Evolutionary conservation across 2,888 invertebrate genomes (phyloP).

Genomic region (Rhingia rostrata): DNA sequence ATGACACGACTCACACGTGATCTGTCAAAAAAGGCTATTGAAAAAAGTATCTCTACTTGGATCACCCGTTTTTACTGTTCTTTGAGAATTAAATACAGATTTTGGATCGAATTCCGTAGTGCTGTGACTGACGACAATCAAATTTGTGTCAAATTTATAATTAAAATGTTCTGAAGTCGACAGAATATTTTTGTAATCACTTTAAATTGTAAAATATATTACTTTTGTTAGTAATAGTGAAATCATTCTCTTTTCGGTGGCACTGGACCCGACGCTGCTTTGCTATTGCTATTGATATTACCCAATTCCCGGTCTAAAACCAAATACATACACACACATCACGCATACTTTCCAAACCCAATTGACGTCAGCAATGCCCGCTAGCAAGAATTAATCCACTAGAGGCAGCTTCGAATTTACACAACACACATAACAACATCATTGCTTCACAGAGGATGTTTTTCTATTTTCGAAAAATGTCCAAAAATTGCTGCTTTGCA

Average conservation of each 20-base stretch:
- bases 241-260: conserved; percentile 28
- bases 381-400: conserved; percentile 76
- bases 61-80: no score
- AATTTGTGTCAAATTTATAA: no score
- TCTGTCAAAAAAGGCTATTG: no score
- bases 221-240: no score
- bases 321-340: conserved; percentile 33
- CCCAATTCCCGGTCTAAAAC: conserved; percentile 27
- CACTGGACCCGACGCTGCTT: conserved; percentile 33
- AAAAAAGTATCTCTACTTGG: no score
- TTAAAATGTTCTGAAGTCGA: no score
- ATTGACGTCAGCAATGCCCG: conserved; percentile 83
- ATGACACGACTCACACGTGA: no score
- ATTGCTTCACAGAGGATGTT: conserved; percentile 42
- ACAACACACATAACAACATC: conserved; percentile 57
- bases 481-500: conserved; percentile 61
- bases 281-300: conserved; percentile 26
- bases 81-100: no score
- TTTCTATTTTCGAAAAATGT: conserved; percentile 73
- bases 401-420: conserved; percentile 55
- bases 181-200: no score
- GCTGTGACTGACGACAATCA: no score
- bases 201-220: no score
- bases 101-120: no score
- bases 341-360: conserved; percentile 59